A percentile compares a stretch with the other conserved stretches of the same genome.
Evolutionary conservation across 1,140 invertebrate genomes (phyloP).

Genomic region (Drosophila teissieri): DNA sequence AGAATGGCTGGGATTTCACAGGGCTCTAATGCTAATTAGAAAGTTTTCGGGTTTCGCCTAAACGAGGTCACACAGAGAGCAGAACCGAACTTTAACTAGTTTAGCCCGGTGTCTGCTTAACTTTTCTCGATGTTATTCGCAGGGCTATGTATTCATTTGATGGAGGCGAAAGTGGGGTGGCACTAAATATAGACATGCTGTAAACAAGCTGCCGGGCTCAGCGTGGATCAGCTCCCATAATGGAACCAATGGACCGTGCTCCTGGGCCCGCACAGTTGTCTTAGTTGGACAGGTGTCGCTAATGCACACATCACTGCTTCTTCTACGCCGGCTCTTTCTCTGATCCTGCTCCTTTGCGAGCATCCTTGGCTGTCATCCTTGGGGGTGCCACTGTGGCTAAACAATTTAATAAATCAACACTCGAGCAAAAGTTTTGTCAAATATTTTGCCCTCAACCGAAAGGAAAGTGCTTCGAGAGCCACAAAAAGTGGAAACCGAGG

Average conservation of each 20-base stretch:
- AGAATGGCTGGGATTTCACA: conserved; percentile 34
- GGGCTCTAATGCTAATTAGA: conserved; percentile 65
- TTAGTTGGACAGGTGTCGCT: conserved; percentile 40
- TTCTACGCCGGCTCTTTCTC: not conserved
- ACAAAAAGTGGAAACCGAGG: conserved; percentile 11
- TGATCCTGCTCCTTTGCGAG: not conserved
- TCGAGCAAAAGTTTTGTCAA: conserved; percentile 47
- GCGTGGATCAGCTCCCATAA: conserved; percentile 42
- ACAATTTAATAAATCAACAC: conserved; percentile 55
- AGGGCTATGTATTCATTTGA: conserved; percentile 6
- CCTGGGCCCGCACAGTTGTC: conserved; percentile 19
- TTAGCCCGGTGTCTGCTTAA: conserved; percentile 14
- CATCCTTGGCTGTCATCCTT: conserved; percentile 26
- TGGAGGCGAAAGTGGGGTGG: conserved; percentile 10
- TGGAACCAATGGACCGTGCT: conserved; percentile 48
- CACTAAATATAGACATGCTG: conserved; percentile 44
- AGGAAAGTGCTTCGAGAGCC: conserved; percentile 36
- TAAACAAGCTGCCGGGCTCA: conserved; percentile 45
- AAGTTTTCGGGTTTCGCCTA: conserved; percentile 47
- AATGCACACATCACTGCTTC: conserved; percentile 18
- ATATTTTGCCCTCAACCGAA: conserved; percentile 46
- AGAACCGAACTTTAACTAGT: conserved; percentile 27
- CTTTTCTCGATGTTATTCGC: conserved; percentile 22
- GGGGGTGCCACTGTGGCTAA: conserved; percentile 13
- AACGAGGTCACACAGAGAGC: conserved; percentile 17